Evolutionary conservation across 53 echinoderm and acorn worm genomes (phyloP).

Genomic region (Echinarachnius parma): DNA sequence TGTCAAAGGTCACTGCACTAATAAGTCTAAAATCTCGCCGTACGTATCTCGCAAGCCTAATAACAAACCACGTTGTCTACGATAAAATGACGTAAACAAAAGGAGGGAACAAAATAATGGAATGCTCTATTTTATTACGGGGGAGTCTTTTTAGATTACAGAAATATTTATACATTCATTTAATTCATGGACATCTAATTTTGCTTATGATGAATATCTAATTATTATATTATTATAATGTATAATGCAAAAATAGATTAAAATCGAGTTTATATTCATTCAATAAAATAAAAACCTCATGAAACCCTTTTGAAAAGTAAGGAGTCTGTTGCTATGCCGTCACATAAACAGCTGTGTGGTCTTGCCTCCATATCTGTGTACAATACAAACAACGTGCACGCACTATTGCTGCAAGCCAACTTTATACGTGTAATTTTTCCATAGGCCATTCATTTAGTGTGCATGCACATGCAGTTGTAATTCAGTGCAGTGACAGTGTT

Average conservation of each 20-base stretch:
- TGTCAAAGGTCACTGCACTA: slow-evolving; percentile 30
- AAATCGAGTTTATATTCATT: too few species aligned
- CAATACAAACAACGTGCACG: neutral
- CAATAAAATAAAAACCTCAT: too few species aligned
- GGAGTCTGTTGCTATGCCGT: slow-evolving; percentile 41
- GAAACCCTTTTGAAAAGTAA: slow-evolving; percentile 4
- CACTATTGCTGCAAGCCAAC: slow-evolving; percentile 15
- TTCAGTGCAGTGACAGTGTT: too few species aligned
- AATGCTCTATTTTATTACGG: slow-evolving; percentile 5
- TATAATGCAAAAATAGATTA: too few species aligned
- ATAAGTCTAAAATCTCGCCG: neutral
- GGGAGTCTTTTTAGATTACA: neutral
- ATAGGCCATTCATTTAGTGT: slow-evolving; percentile 7
- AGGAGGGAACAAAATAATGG: too few species aligned
- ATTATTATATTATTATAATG: too few species aligned
- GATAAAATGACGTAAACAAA: neutral
- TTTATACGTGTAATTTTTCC: neutral
- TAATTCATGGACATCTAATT: too few species aligned
- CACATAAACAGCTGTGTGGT: slow-evolving; percentile 24
- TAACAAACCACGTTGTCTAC: too few species aligned
- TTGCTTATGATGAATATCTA: too few species aligned
- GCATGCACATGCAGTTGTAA: too few species aligned
- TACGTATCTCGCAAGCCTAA: too few species aligned
- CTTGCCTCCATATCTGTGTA: neutral
- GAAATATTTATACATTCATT: neutral